Evolutionary conservation across 1,140 invertebrate genomes (phyloP).

Genomic region (Lethrus apterus): DNA sequence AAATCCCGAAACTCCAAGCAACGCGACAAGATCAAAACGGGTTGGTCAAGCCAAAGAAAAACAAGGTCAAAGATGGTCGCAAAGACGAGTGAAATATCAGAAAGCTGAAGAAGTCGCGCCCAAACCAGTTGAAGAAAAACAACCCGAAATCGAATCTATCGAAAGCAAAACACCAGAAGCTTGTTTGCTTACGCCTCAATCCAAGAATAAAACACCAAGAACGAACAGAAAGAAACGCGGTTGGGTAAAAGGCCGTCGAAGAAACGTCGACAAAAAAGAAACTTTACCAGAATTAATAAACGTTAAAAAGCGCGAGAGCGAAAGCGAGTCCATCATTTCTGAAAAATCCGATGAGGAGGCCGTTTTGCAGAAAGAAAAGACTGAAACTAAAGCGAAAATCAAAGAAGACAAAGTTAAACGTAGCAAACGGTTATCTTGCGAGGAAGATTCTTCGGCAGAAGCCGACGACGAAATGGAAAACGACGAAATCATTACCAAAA

Average conservation of each 20-base stretch:
- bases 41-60: constrained; percentile 2
- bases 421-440: constrained; percentile 27
- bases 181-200: constrained; percentile 17
- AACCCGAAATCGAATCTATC: not conserved
- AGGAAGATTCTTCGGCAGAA: constrained; percentile 54
- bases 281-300: constrained; percentile 30
- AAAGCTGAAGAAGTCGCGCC: constrained; percentile 9
- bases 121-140: not conserved
- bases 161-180: not conserved
- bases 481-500: constrained; percentile 42
- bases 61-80: constrained; percentile 38
- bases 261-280: constrained; percentile 22
- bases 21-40: constrained; percentile 2
- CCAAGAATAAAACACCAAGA: constrained; percentile 27
- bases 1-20: constrained; percentile 1
- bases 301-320: constrained; percentile 30
- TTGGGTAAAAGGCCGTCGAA: constrained; percentile 36
- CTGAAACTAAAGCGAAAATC: constrained; percentile 30
- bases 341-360: constrained; percentile 35
- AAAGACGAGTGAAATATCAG: constrained; percentile 40
- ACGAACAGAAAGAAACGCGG: constrained; percentile 37
- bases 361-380: constrained; percentile 21
- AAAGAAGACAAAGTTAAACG: constrained; percentile 45
- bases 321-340: constrained; percentile 33
- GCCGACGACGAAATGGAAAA: constrained; percentile 57